Evolutionary conservation across 30 jellyfish, hydroid and myxozoan genomes (phyloP), one percentile per base, ranked within the genome.

Genomic region (Euphysa ruthae): DNA sequence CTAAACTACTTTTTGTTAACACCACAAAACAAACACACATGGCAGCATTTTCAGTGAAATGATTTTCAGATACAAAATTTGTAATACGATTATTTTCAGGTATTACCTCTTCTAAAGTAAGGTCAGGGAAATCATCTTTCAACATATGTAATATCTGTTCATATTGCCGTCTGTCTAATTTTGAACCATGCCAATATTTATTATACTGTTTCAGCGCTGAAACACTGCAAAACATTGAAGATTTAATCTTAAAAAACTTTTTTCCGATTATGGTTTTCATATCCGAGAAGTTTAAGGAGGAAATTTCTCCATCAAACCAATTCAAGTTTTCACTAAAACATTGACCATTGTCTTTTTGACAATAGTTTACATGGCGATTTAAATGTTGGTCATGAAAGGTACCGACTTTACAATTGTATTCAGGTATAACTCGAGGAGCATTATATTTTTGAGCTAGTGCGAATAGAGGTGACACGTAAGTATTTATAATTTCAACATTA

Each of bases 401-500:
- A 2, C 60, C 60, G 18, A n/a, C 23, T 10, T 46, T 46, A 3
- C 18, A 46, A 46, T 46, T 46, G 18, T 25, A 29, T 46, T 46
- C 23, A 29, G 23, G 23, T n/a, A 2, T 46, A n/a, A 10, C 18
- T 46, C 23, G 4, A n/a, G 18, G 18, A 46, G 6, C 60, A n/a
- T 4, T 8, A 10, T 29, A 46, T n/a, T 46, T 46, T 5, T 25
- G 18, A 10, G 60, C 10, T 29, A 46, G 18, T 3, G 23, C 60
- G 2, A 2, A 46, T 2, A 46, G 60, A 8, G 80, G 80, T 8
- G 80, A 43, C 30, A 68, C 29, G 18, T 6, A 68, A 43, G 3
- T n/a, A 4, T 51, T 58, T 18, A 78, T 52, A 13, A 69, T 49
- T 18, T 51, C 62, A 31, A 85, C 19, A 22, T 58, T 33, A 66